Evolutionary conservation across 1,140 invertebrate species (phyloP), one percentile per base, ranked within the genome.

Genomic region (Zaprionus tsacasi): DNA sequence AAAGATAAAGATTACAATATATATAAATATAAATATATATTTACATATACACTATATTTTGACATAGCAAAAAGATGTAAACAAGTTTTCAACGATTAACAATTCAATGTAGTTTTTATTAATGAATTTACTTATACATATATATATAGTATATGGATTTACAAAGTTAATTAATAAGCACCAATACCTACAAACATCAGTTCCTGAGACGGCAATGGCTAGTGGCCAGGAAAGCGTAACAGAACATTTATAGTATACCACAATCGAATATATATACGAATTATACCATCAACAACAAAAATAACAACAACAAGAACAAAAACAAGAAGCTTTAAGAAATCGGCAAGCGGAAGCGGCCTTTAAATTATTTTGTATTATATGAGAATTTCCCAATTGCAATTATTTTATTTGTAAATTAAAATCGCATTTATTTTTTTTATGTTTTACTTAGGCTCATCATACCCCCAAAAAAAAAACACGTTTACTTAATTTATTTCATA

Each of bases 311-410:
- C 21, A 40, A 68, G 38, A 76, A 70, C 52, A 79, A 69, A 54
- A 75, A 79, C 71, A 59, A 61, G 76, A 87, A 88, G 83, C 83
- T 89, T 89, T 83, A 87, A 83, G 17, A 80, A 27, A 70, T 43
- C 67, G 70, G 25, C 67, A 69, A 15, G 78, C 57, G 33, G 35
- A 65, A 60, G 70, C 70, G 55, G 70, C 58, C 70, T 74, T 67
- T 38, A 21, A 65, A 67, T 77, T 79, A 13, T 70, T 86, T 82
- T 82, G 69, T 86, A 79, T 82, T 79, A 79, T 70, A 74, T 21
- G 48, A 56, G 72, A 86, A 87, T 82, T 76, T 86, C n/a, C 72
- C 67, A 59, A 36, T 17, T 55, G 57, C 48, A 59, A 57, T 61
- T 33, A 36, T 54, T 36, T 59, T 36, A 76, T 45, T 54, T 71